phyloP scores from a whole-genome alignment of 2,113 vertebrate genomes.

The Percopsis transmontana region DNA sequence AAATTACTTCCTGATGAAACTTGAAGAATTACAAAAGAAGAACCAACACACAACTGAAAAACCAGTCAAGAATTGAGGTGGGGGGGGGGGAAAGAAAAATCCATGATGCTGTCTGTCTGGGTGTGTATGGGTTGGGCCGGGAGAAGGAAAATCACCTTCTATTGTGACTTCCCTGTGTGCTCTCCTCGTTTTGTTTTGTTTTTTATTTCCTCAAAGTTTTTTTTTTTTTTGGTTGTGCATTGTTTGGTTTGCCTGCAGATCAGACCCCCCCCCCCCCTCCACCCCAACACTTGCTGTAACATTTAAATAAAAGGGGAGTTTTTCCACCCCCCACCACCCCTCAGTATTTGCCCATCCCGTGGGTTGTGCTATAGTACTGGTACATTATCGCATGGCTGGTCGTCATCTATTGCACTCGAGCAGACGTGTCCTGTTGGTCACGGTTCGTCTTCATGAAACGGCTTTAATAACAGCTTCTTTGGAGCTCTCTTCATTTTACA shows the following conservation, averaged over 20 bases:
- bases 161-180: slow-evolving; percentile 47
- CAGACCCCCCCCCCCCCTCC: slow-evolving; percentile 28
- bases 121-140: background rate
- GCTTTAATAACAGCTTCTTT: slow-evolving; percentile 78
- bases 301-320: background rate
- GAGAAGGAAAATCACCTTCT: slow-evolving; percentile 29
- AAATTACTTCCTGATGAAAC: slow-evolving; percentile 89
- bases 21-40: slow-evolving; percentile 77
- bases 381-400: background rate
- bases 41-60: slow-evolving; percentile 37
- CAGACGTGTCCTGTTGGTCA: slow-evolving; percentile 71
- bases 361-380: background rate
- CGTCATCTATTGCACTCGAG: slow-evolving; percentile 9
- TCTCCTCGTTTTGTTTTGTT: slow-evolving; percentile 13
- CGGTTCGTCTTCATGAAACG: slow-evolving; percentile 83
- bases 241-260: slow-evolving; percentile 68
- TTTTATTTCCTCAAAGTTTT: slow-evolving; percentile 17
- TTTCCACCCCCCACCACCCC: background rate
- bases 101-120: slow-evolving; percentile 74
- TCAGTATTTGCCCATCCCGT: background rate
- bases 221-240: too few species aligned
- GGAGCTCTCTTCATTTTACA: slow-evolving; percentile 65
- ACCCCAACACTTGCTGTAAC: background rate
- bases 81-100: too few species aligned
- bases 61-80: slow-evolving; percentile 39